Evolutionary conservation across 1,140 invertebrate species (phyloP).

Genomic region (Drosophila punjabiensis): DNA sequence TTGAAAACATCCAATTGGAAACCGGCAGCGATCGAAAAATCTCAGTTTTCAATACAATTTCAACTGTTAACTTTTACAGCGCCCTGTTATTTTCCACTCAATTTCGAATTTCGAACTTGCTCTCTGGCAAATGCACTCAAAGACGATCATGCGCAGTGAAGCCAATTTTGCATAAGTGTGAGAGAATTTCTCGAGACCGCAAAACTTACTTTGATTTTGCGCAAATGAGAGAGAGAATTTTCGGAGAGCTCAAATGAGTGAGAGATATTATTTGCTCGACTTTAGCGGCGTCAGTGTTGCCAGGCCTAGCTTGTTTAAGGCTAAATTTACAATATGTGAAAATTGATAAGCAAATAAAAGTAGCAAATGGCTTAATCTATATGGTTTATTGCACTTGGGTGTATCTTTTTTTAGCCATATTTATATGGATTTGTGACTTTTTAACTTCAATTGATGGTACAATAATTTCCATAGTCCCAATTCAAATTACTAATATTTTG

Average conservation of each 20-base stretch:
- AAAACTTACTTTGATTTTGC: background rate
- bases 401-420: too few species aligned
- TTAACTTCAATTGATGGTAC: too few species aligned
- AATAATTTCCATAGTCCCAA: too few species aligned
- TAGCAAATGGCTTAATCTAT: too few species aligned
- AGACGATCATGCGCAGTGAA: constrained; percentile 5
- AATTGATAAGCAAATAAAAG: too few species aligned
- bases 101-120: background rate
- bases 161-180: background rate
- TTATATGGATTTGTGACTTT: too few species aligned
- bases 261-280: background rate
- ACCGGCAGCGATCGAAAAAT: background rate
- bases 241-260: background rate
- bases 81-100: background rate
- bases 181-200: background rate
- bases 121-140: background rate
- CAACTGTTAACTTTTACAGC: background rate
- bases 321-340: too few species aligned
- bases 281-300: background rate
- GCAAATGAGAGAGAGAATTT: background rate
- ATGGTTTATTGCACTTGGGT: too few species aligned
- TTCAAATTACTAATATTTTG: too few species aligned
- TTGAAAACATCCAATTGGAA: background rate
- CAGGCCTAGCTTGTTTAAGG: background rate
- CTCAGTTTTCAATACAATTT: background rate